These are phyloP conservation scores for Cetonia aurata DNA, from an alignment of 2,888 invertebrate genomes.

Conservation along the genomic window DNA sequence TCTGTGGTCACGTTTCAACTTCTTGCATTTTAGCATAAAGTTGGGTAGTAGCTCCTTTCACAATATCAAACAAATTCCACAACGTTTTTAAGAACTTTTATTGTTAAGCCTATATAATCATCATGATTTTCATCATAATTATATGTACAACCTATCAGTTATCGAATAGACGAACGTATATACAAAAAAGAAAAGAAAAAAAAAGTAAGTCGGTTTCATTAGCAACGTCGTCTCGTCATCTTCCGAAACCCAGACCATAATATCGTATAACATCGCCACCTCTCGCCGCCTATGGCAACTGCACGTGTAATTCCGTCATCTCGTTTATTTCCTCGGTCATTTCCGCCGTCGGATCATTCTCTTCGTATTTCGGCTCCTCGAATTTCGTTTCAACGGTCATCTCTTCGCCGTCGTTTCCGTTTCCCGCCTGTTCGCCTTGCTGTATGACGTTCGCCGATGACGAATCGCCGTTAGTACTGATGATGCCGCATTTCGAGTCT, in stretches of 20 bases:
- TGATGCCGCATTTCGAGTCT: conserved; percentile 16
- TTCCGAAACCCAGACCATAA: conserved; percentile 18
- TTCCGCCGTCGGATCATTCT: conserved; percentile 54
- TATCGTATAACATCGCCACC: conserved; percentile 14
- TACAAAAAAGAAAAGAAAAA: conserved; percentile 20
- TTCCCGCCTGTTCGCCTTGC: conserved; percentile 45
- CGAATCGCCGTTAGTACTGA: conserved; percentile 48
- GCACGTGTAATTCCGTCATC: conserved; percentile 65
- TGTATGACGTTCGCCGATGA: conserved; percentile 51
- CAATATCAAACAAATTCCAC: neutral
- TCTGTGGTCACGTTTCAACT: too few species aligned
- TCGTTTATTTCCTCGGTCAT: conserved; percentile 64
- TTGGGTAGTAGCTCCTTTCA: too few species aligned
- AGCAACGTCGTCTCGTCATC: neutral
- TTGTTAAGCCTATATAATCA: conserved; percentile 33
- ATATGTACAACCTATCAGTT: conserved; percentile 33
- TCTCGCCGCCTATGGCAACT: conserved; percentile 58
- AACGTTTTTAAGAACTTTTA: conserved; percentile 31
- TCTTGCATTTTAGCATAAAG: too few species aligned
- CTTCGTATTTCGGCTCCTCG: conserved; percentile 60
- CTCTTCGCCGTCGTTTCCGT: conserved; percentile 53
- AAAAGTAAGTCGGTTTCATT: conserved; percentile 7
- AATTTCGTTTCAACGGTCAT: conserved; percentile 60
- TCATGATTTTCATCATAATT: neutral
- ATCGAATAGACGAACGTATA: conserved; percentile 35